A percentile compares a stretch with the other conserved stretches of the same genome.
phyloP scores from a whole-genome alignment of 2,113 vertebrate species.

The Pseudorectes ferrugineus region DNA sequence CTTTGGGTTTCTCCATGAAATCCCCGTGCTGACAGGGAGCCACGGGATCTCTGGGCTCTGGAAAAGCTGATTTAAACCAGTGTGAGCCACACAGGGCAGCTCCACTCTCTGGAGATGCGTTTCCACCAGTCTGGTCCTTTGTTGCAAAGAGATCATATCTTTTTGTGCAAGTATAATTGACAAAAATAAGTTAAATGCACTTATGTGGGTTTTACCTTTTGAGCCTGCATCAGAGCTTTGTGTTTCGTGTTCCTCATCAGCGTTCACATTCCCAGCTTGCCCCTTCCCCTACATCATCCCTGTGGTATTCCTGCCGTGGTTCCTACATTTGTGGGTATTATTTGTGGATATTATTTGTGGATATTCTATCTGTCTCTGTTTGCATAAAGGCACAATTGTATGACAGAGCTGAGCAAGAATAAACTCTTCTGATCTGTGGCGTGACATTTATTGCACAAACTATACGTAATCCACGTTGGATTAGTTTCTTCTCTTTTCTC shows the following conservation, averaged over 20 bases:
- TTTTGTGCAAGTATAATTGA: background rate
- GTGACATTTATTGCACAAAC: background rate
- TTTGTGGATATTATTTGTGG: background rate
- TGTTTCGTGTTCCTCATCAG: background rate
- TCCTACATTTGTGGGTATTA: background rate
- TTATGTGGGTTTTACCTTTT: background rate
- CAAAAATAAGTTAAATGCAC: background rate
- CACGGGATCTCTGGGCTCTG: background rate
- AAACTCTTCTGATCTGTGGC: background rate
- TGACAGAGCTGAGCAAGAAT: background rate
- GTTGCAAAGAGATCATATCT: fast-evolving
- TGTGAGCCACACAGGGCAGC: fast-evolving
- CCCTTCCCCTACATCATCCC: background rate
- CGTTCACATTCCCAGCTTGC: too few relatives aligned
- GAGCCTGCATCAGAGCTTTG: background rate
- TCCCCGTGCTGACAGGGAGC: background rate
- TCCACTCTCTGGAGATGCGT: background rate
- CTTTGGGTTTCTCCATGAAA: background rate
- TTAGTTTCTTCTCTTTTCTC: background rate
- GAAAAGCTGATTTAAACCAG: background rate
- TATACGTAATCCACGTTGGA: fast-evolving
- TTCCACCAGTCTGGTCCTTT: background rate
- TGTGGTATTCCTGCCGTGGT: background rate
- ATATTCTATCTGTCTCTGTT: background rate
- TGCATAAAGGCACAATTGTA: background rate